Base-by-base conservation (phyloP, 2,797 vertebrate genomes). In the Rhinichthys osculus region DNA sequence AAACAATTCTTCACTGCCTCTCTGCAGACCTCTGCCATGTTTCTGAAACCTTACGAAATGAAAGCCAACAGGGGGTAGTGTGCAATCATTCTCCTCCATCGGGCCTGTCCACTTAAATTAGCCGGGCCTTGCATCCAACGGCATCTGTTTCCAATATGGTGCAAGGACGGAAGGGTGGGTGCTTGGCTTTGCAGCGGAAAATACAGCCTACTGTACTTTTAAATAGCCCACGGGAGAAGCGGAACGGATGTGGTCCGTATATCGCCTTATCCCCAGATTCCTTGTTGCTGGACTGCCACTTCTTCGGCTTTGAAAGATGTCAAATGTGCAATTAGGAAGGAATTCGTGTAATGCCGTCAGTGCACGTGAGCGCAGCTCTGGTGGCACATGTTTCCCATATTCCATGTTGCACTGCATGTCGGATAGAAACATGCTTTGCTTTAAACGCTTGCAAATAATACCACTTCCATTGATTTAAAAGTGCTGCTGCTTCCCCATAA, bases 91-190 rank as follows among this genome's bases (percentile, higher is more conserved):
- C 91, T 88, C 92, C 94, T 94, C 94, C 95, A 95, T 95, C 94
- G 95, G 95, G 94, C 94, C 93, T 94, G 95, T 96, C 94, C 95
- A 95, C 94, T 95, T 94, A 94, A 95, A 95, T 96, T 96, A 95
- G 94, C 93, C 90, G 92, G 93, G 95, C 94, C 94, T 95, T 92
- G 94, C 93, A 95, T 95, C 93, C 93, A 94, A 92, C 94, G 93
- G 94, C 95, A 96, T 96, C 95, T 96, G 95, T 95, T 95, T 96
- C 94, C 95, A 96, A 96, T 96, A 96, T 95, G 95, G 93, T 95
- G 92, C 92, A 82, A 91, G 91, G 94, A 95, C 95, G 95, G 95
- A 96, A 96, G 95, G 95, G 95, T 95, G 95, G 95, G 95, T 95
- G 94, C 95, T 94, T 95, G 93, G 91, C 92, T 94, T 93, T 94